Percentiles rank a stretch among this genome's conserved stretches.
phyloP scores from a whole-genome alignment of 2,888 invertebrate genomes.

The Acleris emargana region DNA sequence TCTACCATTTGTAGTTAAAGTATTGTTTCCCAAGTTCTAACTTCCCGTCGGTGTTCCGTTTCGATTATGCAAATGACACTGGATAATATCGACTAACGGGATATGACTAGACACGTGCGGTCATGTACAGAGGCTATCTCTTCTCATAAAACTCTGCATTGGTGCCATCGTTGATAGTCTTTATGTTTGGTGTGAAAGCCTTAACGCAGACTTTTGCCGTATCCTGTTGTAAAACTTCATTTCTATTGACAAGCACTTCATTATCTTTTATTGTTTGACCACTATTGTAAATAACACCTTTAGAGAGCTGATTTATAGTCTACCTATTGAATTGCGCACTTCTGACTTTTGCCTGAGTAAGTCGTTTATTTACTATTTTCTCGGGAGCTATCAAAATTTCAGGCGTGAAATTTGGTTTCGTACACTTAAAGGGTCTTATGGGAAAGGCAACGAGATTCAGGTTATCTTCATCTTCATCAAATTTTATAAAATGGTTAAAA shows the following conservation, averaged over 20 bases:
- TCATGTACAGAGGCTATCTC: constrained; percentile 25
- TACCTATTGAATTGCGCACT: no score
- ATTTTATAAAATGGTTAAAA: no score
- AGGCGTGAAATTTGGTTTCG: no score
- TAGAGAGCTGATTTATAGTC: no score
- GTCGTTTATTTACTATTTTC: no score
- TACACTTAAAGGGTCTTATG: no score
- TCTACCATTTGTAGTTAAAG: no score
- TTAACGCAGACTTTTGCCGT: constrained; percentile 17
- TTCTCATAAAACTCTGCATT: constrained; percentile 30
- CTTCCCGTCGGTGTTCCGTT: constrained; percentile 22
- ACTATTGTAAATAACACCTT: not conserved
- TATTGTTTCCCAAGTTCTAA: not conserved
- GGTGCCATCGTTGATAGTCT: constrained; percentile 16
- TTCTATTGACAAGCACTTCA: constrained; percentile 6
- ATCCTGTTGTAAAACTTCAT: constrained; percentile 18
- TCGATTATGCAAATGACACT: constrained; percentile 44
- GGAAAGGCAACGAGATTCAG: no score
- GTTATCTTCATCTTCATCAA: no score
- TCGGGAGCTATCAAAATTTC: no score
- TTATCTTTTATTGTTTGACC: constrained; percentile 16
- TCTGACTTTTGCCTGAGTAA: no score
- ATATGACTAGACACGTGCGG: constrained; percentile 16
- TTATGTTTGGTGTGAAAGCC: constrained; percentile 16
- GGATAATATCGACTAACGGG: constrained; percentile 38